phyloP scores from a whole-genome alignment of 2,113 vertebrate species.

The Hydropotes inermis region DNA sequence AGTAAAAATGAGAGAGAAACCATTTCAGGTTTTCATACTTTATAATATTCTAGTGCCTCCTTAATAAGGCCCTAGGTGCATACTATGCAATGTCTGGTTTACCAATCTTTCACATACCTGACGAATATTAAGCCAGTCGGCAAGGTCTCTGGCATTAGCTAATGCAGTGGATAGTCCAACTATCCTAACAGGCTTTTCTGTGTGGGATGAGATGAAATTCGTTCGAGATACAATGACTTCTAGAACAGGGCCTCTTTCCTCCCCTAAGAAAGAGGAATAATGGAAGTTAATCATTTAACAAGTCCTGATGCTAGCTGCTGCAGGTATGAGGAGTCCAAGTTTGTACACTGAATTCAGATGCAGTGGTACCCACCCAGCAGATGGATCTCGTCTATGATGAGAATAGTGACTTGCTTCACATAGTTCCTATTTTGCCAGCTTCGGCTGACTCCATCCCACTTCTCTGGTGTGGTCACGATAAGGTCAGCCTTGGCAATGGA shows the following conservation, averaged over 20 bases:
- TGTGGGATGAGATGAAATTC: constrained; percentile 99
- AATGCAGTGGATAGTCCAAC: constrained; percentile 97
- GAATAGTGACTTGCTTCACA: constrained; percentile 96
- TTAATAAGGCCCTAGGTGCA: neutral
- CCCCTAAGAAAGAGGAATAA: constrained; percentile 83
- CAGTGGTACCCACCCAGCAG: constrained; percentile 87
- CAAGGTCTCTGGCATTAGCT: constrained; percentile 97
- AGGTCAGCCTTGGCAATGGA: constrained; percentile 95
- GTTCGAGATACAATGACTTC: constrained; percentile 99
- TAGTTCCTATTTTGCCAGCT: constrained; percentile 99
- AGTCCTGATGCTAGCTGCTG: neutral
- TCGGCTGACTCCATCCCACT: constrained; percentile 98
- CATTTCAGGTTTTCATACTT: constrained; percentile 28
- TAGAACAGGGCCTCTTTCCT: constrained; percentile 96
- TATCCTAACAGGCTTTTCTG: constrained; percentile 91
- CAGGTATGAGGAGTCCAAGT: neutral
- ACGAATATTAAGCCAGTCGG: constrained; percentile 95
- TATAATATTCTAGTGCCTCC: neutral
- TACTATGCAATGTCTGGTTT: neutral
- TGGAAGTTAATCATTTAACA: constrained; percentile 45
- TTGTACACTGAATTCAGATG: constrained; percentile 27
- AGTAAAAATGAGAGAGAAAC: constrained; percentile 54
- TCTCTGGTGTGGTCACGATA: constrained; percentile 98
- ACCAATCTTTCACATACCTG: constrained; percentile 83
- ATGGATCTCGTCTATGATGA: constrained; percentile 99